These are phyloP conservation scores for Ctenopoma multispine DNA, from an alignment of 2,797 vertebrate genomes.

Conservation along the genomic window DNA sequence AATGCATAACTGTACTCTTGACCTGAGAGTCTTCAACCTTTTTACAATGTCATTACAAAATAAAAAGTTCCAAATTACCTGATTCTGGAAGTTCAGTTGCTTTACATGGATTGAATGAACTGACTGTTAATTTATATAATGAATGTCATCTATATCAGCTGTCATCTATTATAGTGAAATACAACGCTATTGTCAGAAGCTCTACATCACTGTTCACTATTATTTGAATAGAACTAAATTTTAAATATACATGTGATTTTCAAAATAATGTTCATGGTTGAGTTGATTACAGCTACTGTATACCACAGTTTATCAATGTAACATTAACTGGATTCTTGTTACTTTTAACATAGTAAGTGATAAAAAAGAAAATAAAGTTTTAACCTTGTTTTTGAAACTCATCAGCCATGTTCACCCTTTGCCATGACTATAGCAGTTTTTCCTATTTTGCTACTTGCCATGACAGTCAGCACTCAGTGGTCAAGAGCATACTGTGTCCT, in stretches of 20 bases:
- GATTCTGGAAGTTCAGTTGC: constrained; percentile 4
- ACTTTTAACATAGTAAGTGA: constrained; percentile 11
- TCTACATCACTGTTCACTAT: constrained; percentile 1
- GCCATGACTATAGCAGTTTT: constrained; percentile 59
- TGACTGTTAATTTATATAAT: not conserved
- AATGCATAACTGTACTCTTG: constrained; percentile 14
- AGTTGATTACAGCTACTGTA: not conserved
- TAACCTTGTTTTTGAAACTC: constrained; percentile 53
- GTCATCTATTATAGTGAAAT: not conserved
- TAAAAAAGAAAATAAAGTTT: constrained; percentile 8
- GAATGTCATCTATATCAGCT: no score
- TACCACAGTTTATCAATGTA: constrained; percentile 2
- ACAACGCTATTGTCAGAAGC: not conserved
- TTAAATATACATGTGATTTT: constrained; percentile 15
- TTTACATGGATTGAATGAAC: not conserved
- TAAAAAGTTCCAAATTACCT: constrained; percentile 8
- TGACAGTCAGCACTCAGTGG: constrained; percentile 55
- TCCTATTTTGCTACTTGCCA: constrained; percentile 56
- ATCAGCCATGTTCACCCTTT: constrained; percentile 35
- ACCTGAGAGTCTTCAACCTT: constrained; percentile 25
- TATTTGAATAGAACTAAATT: constrained; percentile 29
- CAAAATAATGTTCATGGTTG: not conserved
- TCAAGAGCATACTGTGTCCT: constrained; percentile 57
- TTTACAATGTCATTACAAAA: constrained; percentile 21
- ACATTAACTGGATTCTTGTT: constrained; percentile 10